Percentiles rank a stretch among this genome's conserved stretches.
phyloP scores from a whole-genome alignment of 2,797 vertebrate genomes.

The Botia kubotai region DNA sequence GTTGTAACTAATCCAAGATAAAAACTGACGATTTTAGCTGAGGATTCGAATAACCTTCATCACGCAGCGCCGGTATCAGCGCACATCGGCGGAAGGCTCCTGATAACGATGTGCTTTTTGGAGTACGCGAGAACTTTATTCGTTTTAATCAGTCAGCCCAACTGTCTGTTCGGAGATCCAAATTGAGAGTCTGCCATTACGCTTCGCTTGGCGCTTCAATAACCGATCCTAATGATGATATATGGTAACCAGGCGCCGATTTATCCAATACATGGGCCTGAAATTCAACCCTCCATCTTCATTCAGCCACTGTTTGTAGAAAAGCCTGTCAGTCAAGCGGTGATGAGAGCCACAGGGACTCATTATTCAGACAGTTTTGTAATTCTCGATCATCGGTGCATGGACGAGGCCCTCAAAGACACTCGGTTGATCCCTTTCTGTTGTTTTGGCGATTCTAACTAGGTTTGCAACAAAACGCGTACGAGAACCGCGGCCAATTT shows the following conservation, averaged over 20 bases:
- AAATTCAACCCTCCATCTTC: conserved; percentile 78
- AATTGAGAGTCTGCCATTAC: conserved; percentile 71
- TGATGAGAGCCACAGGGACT: conserved; percentile 65
- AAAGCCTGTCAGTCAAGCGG: conserved; percentile 65
- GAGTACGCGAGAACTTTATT: conserved; percentile 55
- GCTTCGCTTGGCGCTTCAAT: conserved; percentile 71
- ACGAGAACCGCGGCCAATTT: conserved; percentile 23
- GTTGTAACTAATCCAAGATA: conserved; percentile 27
- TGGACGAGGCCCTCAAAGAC: conserved; percentile 50
- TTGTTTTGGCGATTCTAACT: conserved; percentile 10
- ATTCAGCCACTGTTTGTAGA: conserved; percentile 67
- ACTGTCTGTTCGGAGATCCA: conserved; percentile 66
- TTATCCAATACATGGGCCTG: conserved; percentile 72
- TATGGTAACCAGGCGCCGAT: conserved; percentile 71
- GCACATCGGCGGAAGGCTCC: conserved; percentile 30
- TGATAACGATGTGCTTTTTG: conserved; percentile 48
- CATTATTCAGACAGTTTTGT: conserved; percentile 70
- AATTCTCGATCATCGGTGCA: conserved; percentile 66
- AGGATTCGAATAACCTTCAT: conserved; percentile 30
- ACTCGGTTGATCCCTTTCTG: conserved; percentile 37
- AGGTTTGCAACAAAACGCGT: conserved; percentile 10
- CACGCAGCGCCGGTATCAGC: conserved; percentile 19
- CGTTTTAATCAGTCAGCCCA: conserved; percentile 63
- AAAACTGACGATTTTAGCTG: conserved; percentile 23
- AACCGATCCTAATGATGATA: conserved; percentile 76